A percentile compares a stretch with the other conserved stretches of the same genome.
Evolutionary conservation across 2,888 invertebrate genomes (phyloP).

Genomic region (Philonicus albiceps): DNA sequence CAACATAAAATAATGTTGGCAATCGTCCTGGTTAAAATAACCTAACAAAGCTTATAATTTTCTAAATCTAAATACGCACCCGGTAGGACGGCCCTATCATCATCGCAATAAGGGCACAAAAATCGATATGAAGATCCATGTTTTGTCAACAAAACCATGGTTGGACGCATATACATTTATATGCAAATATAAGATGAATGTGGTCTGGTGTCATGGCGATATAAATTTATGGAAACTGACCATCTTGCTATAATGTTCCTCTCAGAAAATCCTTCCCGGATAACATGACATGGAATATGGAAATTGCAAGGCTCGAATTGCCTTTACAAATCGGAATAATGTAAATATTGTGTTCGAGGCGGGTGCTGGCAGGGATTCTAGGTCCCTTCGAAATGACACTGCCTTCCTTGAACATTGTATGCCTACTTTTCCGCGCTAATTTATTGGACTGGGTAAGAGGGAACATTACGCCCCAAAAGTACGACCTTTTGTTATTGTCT

Average conservation of each 20-base stretch:
- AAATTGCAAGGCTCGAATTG: neutral
- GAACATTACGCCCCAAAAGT: neutral
- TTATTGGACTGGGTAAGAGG: neutral
- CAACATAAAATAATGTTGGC: neutral
- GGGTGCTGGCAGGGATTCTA: neutral
- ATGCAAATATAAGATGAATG: neutral
- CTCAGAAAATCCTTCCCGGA: neutral
- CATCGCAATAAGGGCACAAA: neutral
- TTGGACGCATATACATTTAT: neutral
- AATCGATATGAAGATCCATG: neutral
- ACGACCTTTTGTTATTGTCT: neutral
- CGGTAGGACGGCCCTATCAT: neutral
- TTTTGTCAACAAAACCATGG: neutral
- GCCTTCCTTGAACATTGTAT: neutral
- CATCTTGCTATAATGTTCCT: constrained; percentile 1
- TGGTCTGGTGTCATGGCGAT: neutral
- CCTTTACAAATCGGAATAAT: neutral
- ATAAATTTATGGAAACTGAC: constrained; percentile 8
- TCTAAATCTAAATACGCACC: neutral
- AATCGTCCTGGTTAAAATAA: neutral
- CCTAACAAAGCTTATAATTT: neutral
- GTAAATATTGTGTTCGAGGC: neutral
- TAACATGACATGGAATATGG: neutral
- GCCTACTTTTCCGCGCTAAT: neutral
- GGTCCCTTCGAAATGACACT: neutral